Conservation (phyloP, 2,888 invertebrate genomes). For the Sinopyrophorus schimmeli region DNA sequence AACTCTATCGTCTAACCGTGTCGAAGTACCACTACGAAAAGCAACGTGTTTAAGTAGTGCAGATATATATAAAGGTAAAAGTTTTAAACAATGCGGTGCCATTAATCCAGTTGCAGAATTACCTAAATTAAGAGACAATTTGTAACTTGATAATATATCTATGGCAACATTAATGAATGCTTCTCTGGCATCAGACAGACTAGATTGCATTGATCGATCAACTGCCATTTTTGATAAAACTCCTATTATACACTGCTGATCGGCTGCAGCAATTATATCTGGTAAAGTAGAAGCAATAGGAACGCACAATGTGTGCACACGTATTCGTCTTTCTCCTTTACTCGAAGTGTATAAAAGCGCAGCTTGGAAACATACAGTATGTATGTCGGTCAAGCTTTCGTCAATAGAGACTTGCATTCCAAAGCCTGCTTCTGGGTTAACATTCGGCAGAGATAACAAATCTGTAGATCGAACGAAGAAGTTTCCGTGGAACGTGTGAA, state of each 20-base stretch:
- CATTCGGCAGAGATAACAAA: constrained; percentile 91
- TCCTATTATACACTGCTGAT: constrained; percentile 91
- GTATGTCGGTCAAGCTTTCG: constrained; percentile 82
- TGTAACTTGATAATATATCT: constrained; percentile 81
- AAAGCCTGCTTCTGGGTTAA: constrained; percentile 97
- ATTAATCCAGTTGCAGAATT: constrained; percentile 66
- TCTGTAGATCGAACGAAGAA: constrained; percentile 99
- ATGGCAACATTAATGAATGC: constrained; percentile 94
- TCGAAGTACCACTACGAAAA: constrained; percentile 85
- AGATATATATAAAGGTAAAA: constrained; percentile 86
- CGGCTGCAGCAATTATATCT: constrained; percentile 87
- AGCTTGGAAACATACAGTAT: constrained; percentile 95
- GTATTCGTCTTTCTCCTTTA: constrained; percentile 93
- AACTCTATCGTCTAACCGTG: constrained; percentile 90
- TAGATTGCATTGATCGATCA: constrained; percentile 84
- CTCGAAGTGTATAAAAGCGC: constrained; percentile 95
- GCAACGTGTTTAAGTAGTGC: constrained; percentile 89
- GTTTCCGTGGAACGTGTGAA: constrained; percentile 99
- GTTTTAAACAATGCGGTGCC: constrained; percentile 75
- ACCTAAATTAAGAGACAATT: constrained; percentile 66
- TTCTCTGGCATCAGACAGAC: constrained; percentile 90
- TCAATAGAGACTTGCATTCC: constrained; percentile 98
- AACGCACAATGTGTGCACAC: constrained; percentile 95
- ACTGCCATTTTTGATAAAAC: constrained; percentile 97
- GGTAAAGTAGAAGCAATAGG: constrained; percentile 84